phyloP scores from a whole-genome alignment of 2,888 invertebrate species.

The Amphipyra tragopoginis region DNA sequence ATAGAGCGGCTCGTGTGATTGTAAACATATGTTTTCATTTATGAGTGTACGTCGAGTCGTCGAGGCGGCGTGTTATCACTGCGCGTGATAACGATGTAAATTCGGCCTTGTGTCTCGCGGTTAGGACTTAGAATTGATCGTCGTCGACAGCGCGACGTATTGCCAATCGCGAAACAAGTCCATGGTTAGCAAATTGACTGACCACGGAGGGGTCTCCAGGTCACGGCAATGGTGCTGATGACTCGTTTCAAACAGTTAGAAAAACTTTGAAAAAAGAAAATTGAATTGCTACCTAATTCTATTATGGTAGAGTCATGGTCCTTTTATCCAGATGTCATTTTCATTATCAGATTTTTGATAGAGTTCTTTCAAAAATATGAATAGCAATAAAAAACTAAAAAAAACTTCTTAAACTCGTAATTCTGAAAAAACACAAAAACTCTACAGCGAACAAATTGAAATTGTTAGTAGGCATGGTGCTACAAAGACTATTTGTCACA shows the following conservation, averaged over 20 bases:
- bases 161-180: conserved; percentile 79
- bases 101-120: conserved; percentile 61
- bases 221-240: conserved; percentile 73
- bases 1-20: conserved; percentile 54
- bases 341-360: not conserved
- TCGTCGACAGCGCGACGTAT: conserved; percentile 53
- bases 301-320: not conserved
- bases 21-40: conserved; percentile 72
- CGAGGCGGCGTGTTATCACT: conserved; percentile 78
- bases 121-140: conserved; percentile 71
- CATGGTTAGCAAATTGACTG: conserved; percentile 78
- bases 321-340: conserved; percentile 7
- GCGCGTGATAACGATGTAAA: conserved; percentile 81
- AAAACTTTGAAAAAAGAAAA: conserved; percentile 19
- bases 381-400: too few species aligned
- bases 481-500: conserved; percentile 31
- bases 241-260: conserved; percentile 31
- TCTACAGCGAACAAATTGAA: conserved; percentile 20
- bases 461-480: conserved; percentile 7
- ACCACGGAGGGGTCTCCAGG: conserved; percentile 74
- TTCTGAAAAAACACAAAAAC: conserved; percentile 13
- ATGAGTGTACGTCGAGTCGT: conserved; percentile 62
- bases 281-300: not conserved
- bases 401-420: conserved; percentile 14
- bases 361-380: too few species aligned